Evolutionary conservation across 2,113 vertebrate genomes (phyloP).

Genomic region (Pygoscelis adeliae): DNA sequence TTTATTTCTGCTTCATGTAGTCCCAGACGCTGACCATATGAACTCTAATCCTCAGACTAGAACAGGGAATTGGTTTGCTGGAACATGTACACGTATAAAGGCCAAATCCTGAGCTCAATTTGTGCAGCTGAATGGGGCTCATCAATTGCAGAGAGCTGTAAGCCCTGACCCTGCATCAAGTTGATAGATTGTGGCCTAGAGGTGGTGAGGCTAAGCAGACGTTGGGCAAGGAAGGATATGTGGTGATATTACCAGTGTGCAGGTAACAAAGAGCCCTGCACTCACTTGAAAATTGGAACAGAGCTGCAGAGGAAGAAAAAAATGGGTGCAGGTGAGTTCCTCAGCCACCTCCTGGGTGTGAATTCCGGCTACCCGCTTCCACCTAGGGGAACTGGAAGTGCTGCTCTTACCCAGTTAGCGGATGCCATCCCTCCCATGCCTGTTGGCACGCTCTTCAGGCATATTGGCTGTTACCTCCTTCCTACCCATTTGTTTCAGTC

Average conservation of each 20-base stretch:
- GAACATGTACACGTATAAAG: not conserved
- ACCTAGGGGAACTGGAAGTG: not conserved
- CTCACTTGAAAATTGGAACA: not conserved
- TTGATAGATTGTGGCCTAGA: not conserved
- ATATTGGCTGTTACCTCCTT: not conserved
- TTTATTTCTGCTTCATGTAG: not conserved
- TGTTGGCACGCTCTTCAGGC: not conserved
- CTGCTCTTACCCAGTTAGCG: not conserved
- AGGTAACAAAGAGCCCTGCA: not conserved
- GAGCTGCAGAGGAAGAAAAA: not conserved
- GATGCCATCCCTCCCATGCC: not conserved
- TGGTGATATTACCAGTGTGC: not conserved
- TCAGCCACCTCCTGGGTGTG: accelerated
- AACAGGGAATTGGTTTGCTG: not conserved
- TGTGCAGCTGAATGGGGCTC: not conserved
- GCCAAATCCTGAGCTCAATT: not conserved
- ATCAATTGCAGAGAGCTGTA: not conserved
- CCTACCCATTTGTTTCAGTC: not conserved
- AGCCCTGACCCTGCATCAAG: not conserved
- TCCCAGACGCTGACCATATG: not conserved
- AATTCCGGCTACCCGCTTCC: not conserved
- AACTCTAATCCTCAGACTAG: not conserved
- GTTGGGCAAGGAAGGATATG: not conserved
- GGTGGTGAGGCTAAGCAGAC: not conserved
- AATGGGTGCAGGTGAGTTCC: not conserved